Conservation (phyloP, 2,888 invertebrate species). For the Barypeithes pellucidus region DNA sequence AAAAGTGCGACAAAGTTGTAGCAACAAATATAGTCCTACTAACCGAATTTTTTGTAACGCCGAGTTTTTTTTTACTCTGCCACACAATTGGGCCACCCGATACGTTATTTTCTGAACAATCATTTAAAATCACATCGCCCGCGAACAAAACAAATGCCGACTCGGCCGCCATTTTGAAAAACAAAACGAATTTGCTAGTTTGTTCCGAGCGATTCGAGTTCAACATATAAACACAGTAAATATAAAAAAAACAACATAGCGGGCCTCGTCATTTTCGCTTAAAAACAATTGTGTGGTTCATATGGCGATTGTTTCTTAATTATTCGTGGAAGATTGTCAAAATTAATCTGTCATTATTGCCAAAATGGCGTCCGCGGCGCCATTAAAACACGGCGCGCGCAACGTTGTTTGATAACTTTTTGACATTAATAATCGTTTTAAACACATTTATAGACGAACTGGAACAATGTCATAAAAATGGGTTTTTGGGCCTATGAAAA, state of each 20-base stretch:
- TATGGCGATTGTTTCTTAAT: too few relatives aligned
- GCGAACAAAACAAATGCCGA: background rate
- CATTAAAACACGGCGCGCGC: conserved; percentile 22
- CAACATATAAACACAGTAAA: background rate
- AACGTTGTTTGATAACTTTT: conserved; percentile 11
- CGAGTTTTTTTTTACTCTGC: too few relatives aligned
- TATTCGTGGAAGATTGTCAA: too few relatives aligned
- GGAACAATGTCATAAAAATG: background rate
- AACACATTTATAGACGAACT: conserved; percentile 14
- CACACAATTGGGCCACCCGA: background rate
- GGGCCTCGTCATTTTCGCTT: background rate
- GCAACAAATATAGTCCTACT: too few relatives aligned
- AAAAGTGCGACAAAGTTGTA: too few relatives aligned
- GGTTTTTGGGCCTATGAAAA: background rate
- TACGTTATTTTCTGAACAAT: too few relatives aligned
- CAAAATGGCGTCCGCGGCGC: conserved; percentile 11
- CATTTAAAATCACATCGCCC: too few relatives aligned
- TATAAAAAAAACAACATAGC: background rate
- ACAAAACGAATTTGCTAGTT: background rate
- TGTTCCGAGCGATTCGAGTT: background rate
- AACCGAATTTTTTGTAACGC: too few relatives aligned
- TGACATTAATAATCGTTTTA: background rate
- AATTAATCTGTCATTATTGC: background rate
- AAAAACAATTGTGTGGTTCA: conserved; percentile 17
- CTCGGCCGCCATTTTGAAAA: background rate